Percentiles rank a stretch among this genome's conserved stretches.
These are phyloP conservation scores for Stigmatopora nigra DNA, from an alignment of 2,113 vertebrate species.

Conservation along the genomic window DNA sequence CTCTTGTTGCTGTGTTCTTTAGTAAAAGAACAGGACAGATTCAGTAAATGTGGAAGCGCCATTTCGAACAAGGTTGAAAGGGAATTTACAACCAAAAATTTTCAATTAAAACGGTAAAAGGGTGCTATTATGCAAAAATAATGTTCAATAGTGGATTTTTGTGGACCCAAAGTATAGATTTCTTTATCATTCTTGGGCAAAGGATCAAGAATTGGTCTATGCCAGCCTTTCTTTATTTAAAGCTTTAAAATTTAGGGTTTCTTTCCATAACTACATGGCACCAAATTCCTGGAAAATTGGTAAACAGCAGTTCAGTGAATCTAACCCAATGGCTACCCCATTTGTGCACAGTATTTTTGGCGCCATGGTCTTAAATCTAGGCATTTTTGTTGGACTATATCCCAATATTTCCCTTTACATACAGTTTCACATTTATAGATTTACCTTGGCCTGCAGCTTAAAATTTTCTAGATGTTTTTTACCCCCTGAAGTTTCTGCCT, in stretches of 20 bases:
- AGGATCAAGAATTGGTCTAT: too few relatives aligned
- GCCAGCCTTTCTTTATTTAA: neutral
- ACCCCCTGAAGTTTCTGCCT: neutral
- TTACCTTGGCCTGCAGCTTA: neutral
- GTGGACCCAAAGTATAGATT: too few relatives aligned
- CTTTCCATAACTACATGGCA: neutral
- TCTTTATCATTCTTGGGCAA: too few relatives aligned
- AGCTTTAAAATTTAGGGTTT: neutral
- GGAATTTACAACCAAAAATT: too few relatives aligned
- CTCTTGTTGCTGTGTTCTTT: slow-evolving; percentile 23
- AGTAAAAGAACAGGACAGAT: slow-evolving; percentile 15
- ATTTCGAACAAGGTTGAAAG: neutral
- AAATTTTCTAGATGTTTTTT: neutral
- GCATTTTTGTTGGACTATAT: neutral
- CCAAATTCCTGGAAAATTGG: neutral
- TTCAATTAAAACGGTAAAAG: too few relatives aligned
- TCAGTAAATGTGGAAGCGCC: slow-evolving; percentile 22
- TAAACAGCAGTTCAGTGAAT: neutral
- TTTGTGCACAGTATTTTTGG: neutral
- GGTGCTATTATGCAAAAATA: too few relatives aligned
- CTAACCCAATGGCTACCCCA: neutral
- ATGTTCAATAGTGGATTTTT: too few relatives aligned
- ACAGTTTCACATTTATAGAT: neutral
- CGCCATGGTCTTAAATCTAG: neutral
- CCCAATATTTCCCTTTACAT: neutral